Conservation (phyloP, 2,888 invertebrate genomes). For the Lasioglossum marginatum region DNA sequence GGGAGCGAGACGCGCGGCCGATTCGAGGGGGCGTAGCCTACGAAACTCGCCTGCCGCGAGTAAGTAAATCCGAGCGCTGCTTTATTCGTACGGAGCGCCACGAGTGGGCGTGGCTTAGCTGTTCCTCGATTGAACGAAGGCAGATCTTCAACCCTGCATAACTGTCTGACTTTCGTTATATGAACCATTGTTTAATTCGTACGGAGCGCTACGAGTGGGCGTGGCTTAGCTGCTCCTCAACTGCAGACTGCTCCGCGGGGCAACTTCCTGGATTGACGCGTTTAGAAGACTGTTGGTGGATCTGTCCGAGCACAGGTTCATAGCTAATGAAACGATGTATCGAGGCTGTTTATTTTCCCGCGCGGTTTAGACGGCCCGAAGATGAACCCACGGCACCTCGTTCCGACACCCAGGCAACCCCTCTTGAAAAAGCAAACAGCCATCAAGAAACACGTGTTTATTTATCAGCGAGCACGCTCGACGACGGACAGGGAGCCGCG, state of each 20-base stretch:
- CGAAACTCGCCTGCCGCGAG: no score
- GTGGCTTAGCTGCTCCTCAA: neutral
- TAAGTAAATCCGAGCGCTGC: no score
- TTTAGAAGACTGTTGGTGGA: neutral
- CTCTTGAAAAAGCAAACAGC: constrained; percentile 11
- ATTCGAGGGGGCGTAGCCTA: no score
- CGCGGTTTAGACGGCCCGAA: neutral
- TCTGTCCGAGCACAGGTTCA: neutral
- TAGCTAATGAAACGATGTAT: neutral
- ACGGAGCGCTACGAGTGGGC: neutral
- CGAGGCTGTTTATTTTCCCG: neutral
- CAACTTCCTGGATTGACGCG: neutral
- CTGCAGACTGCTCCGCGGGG: neutral
- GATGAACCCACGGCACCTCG: neutral
- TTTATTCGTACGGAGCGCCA: no score
- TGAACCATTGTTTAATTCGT: neutral
- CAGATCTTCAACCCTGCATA: no score
- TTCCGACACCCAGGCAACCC: neutral
- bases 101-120: no score
- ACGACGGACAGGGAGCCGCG: neutral
- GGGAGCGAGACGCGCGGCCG: no score
- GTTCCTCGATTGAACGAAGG: no score
- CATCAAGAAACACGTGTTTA: constrained; percentile 8
- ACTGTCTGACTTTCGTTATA: no score
- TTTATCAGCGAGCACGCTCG: neutral